Percentiles rank a stretch among this genome's conserved stretches.
Evolutionary conservation across 2,888 invertebrate genomes (phyloP).

Genomic region (Timema podura): DNA sequence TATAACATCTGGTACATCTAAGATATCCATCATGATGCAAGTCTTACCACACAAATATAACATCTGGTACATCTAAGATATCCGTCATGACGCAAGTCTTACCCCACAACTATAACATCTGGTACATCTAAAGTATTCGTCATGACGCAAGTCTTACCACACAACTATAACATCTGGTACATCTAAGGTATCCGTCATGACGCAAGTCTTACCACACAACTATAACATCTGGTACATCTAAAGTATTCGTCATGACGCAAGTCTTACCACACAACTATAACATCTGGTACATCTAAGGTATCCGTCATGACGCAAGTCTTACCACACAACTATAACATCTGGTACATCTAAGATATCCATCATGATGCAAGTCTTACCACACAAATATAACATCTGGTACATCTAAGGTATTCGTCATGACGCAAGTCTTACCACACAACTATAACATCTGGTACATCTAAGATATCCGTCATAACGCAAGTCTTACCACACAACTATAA

Average conservation of each 20-base stretch:
- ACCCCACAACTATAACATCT: slow-evolving; percentile 63
- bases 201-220: slow-evolving; percentile 50
- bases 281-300: too few relatives aligned
- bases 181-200: background rate
- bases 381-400: too few relatives aligned
- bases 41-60: slow-evolving; percentile 52
- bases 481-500: slow-evolving; percentile 55
- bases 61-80: too few relatives aligned
- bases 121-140: background rate
- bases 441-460: too few relatives aligned
- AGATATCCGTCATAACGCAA: background rate
- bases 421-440: slow-evolving; percentile 50
- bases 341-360: background rate
- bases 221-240: too few relatives aligned
- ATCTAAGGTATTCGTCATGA: background rate
- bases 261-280: slow-evolving; percentile 55
- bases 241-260: background rate
- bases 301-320: background rate
- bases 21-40: background rate
- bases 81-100: background rate
- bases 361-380: slow-evolving; percentile 41
- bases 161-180: too few relatives aligned
- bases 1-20: background rate
- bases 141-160: slow-evolving; percentile 41
- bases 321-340: slow-evolving; percentile 63